These are phyloP conservation scores for Coptodon bakossiorum DNA, from an alignment of 2,113 vertebrate genomes.

Conservation along the genomic window DNA sequence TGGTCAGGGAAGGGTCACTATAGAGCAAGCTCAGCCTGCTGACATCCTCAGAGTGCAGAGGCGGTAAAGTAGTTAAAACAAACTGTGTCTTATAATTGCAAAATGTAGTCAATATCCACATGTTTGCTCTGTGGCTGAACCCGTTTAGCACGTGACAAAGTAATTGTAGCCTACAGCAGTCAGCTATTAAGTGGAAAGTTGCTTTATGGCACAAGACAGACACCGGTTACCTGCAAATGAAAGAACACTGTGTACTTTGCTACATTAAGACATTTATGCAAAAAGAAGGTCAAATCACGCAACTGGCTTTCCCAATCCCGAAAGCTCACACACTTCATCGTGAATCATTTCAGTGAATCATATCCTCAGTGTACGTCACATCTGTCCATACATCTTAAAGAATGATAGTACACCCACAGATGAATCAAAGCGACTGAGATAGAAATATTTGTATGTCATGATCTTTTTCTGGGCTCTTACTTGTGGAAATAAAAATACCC, in stretches of 20 bases:
- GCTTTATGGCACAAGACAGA: background rate
- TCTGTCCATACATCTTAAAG: background rate
- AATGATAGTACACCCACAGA: background rate
- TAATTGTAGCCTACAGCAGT: background rate
- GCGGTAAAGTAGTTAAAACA: background rate
- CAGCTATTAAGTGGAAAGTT: background rate
- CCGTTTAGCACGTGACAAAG: background rate
- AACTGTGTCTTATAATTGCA: background rate
- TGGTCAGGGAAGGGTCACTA: slow-evolving; percentile 37
- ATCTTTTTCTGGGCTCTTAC: background rate
- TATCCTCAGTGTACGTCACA: background rate
- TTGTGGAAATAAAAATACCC: background rate
- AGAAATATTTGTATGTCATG: too few relatives aligned
- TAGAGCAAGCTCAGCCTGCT: slow-evolving; percentile 7
- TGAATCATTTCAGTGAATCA: slow-evolving; percentile 31
- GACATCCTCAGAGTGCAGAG: background rate
- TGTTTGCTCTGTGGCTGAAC: background rate
- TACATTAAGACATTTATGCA: background rate
- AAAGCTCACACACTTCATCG: background rate
- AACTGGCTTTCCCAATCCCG: background rate
- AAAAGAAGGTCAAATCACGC: background rate
- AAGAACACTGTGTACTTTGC: background rate
- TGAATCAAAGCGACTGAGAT: background rate
- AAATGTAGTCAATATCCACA: background rate
- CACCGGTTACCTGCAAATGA: too few relatives aligned